Evolutionary conservation across 2,113 vertebrate species (phyloP).

Genomic region (Condylura cristata): DNA sequence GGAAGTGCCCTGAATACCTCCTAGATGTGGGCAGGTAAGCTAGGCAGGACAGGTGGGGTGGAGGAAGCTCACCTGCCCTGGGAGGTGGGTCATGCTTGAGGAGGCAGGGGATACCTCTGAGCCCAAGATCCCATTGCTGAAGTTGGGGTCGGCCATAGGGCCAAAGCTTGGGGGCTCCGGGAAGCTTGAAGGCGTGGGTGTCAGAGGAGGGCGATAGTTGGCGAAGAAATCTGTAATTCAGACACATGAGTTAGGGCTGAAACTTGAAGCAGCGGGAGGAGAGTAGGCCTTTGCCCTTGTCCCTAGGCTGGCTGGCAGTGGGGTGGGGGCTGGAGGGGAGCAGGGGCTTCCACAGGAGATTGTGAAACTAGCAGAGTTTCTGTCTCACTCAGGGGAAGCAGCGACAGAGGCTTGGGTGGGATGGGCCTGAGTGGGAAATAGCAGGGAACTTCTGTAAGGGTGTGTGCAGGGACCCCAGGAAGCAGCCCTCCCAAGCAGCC

Average conservation of each 20-base stretch:
- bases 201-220: constrained; percentile 67
- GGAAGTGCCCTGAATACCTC: not conserved
- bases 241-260: constrained; percentile 10
- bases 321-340: not conserved
- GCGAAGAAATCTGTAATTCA: constrained; percentile 84
- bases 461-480: not conserved
- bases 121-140: constrained; percentile 42
- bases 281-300: not conserved
- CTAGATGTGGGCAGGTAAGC: not conserved
- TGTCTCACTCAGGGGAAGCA: constrained; percentile 66
- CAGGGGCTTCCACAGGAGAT: constrained; percentile 24
- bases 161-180: constrained; percentile 78
- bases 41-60: not conserved
- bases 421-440: not conserved
- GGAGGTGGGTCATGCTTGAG: not conserved
- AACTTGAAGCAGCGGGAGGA: not conserved
- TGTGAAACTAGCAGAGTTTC: constrained; percentile 66
- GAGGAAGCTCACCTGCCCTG: constrained; percentile 78
- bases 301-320: not conserved
- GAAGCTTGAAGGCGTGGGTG: constrained; percentile 59
- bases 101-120: constrained; percentile 5
- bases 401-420: not conserved
- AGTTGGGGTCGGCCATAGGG: constrained; percentile 75
- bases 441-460: too few relatives aligned
- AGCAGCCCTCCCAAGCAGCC: not conserved